A percentile compares a stretch with the other conserved stretches of the same genome.
These are phyloP conservation scores for Drosophila meridionalis DNA, from an alignment of 2,888 invertebrate genomes.

Conservation along the genomic window DNA sequence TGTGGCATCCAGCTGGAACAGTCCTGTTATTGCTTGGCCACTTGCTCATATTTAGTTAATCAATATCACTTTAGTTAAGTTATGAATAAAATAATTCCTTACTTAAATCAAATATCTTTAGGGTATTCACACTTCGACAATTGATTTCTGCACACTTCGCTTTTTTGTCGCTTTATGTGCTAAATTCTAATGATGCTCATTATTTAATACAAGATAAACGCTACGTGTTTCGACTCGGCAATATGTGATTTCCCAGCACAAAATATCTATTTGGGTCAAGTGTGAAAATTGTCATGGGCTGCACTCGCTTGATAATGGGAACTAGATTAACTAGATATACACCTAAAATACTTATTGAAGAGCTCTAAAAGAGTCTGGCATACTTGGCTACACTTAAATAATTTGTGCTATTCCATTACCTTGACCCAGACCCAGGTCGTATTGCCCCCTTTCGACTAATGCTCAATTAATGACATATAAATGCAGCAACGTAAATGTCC, in stretches of 20 bases:
- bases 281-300: slow-evolving; percentile 29
- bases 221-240: slow-evolving; percentile 55
- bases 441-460: slow-evolving; percentile 37
- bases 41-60: too few species aligned
- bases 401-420: neutral
- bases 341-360: neutral
- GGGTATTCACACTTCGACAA: slow-evolving; percentile 8
- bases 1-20: too few species aligned
- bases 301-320: slow-evolving; percentile 28
- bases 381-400: neutral
- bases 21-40: too few species aligned
- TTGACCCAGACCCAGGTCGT: slow-evolving; percentile 28
- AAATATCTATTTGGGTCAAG: slow-evolving; percentile 37
- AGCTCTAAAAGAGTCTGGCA: neutral
- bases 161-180: slow-evolving; percentile 53
- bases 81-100: too few species aligned
- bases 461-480: slow-evolving; percentile 56
- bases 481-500: slow-evolving; percentile 39
- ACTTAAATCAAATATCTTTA: neutral
- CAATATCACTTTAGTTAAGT: too few species aligned
- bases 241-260: slow-evolving; percentile 10
- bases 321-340: slow-evolving; percentile 39
- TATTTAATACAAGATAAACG: slow-evolving; percentile 66
- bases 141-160: neutral
- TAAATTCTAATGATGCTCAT: slow-evolving; percentile 71